These are phyloP conservation scores for Spondyliosoma cantharus DNA, from an alignment of 2,797 vertebrate genomes.

Conservation along the genomic window DNA sequence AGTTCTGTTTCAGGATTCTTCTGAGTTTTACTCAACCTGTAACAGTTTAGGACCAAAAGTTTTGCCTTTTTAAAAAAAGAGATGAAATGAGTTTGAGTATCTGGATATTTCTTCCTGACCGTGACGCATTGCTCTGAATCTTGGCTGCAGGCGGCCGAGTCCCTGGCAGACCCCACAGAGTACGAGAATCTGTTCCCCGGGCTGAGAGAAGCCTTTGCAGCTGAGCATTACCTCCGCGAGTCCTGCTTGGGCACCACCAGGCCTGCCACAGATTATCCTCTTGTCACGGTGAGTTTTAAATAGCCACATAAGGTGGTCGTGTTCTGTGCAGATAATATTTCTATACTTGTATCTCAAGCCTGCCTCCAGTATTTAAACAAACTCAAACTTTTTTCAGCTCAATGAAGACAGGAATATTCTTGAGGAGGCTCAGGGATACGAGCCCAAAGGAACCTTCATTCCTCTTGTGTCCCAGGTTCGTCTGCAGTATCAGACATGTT, in stretches of 20 bases:
- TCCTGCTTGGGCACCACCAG: slow-evolving; percentile 82
- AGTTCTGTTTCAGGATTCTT: slow-evolving; percentile 11
- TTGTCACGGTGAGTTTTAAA: slow-evolving; percentile 88
- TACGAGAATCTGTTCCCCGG: slow-evolving; percentile 99
- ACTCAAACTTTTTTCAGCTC: slow-evolving; percentile 81
- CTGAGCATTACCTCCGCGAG: slow-evolving; percentile 92
- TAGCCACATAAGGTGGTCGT: neutral
- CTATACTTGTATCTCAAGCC: neutral
- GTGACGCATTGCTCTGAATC: neutral
- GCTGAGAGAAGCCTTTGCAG: slow-evolving; percentile 93
- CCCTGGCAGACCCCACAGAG: slow-evolving; percentile 96
- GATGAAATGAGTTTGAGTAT: neutral
- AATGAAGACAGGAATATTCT: slow-evolving; percentile 97
- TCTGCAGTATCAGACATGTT: slow-evolving; percentile 11
- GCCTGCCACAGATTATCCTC: slow-evolving; percentile 92
- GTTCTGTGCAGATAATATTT: neutral
- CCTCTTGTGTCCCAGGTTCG: slow-evolving; percentile 63
- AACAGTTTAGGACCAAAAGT: neutral
- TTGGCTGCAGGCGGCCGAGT: slow-evolving; percentile 89
- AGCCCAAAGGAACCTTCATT: slow-evolving; percentile 80
- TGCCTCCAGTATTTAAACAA: slow-evolving; percentile 17
- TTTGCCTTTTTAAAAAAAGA: neutral
- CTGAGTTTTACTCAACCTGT: neutral
- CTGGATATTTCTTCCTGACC: slow-evolving; percentile 20
- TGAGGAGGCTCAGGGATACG: slow-evolving; percentile 93